A percentile compares a stretch with the other conserved stretches of the same genome.
These are phyloP conservation scores for Parthenolecanium corni DNA, from an alignment of 2,888 invertebrate species.

Conservation along the genomic window DNA sequence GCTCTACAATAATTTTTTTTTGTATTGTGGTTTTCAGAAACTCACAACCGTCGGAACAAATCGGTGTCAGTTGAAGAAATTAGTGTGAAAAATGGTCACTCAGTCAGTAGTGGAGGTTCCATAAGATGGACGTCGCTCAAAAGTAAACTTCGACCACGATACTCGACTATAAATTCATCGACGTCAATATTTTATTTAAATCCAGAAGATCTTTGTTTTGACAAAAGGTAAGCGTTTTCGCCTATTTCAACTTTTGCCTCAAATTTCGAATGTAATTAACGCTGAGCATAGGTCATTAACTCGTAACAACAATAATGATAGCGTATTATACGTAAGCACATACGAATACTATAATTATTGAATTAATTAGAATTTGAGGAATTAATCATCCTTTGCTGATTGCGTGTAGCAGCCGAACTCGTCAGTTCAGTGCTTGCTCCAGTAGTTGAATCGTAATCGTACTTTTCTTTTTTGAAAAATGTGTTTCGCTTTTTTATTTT, in stretches of 20 bases:
- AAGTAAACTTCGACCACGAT: conserved; percentile 30
- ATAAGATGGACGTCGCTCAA: conserved; percentile 34
- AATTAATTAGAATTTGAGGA: too few relatives aligned
- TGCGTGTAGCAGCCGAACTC: too few relatives aligned
- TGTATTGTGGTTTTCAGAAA: not conserved
- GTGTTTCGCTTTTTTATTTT: not conserved
- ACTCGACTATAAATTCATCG: conserved; percentile 4
- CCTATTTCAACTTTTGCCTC: not conserved
- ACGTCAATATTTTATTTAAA: conserved; percentile 30
- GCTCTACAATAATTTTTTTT: too few relatives aligned
- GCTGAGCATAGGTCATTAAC: too few relatives aligned
- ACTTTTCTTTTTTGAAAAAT: too few relatives aligned
- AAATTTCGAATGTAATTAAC: not conserved
- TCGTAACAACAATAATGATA: too few relatives aligned
- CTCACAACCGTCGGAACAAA: not conserved
- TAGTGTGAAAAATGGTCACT: not conserved
- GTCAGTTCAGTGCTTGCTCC: too few relatives aligned
- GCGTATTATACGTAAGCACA: too few relatives aligned
- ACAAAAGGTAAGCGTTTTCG: not conserved
- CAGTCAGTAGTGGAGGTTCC: conserved; percentile 1
- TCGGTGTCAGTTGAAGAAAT: conserved; percentile 6
- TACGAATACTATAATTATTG: too few relatives aligned
- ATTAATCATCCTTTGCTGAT: too few relatives aligned
- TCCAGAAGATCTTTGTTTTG: conserved; percentile 30
- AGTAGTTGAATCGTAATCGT: too few relatives aligned